Evolutionary conservation across 1,140 invertebrate species (phyloP), one percentile per base, ranked within the genome.

Genomic region (Drosophila fuyamai): DNA sequence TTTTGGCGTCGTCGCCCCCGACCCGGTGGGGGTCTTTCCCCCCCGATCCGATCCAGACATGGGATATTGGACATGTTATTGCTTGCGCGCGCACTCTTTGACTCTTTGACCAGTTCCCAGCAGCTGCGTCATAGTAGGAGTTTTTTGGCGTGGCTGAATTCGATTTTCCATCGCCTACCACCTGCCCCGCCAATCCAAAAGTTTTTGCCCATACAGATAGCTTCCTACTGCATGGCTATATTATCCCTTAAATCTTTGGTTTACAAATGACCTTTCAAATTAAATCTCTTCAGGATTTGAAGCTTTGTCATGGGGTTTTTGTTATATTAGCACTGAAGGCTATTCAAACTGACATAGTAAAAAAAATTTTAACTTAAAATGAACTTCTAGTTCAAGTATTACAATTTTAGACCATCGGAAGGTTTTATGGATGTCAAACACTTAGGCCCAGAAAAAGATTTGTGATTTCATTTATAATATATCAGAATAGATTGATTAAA

Each of bases 71-170:
- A 80, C 76, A 83, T 88, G 83, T 83, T 86, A 89, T 83, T 83
- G 79, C 83, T 88, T 88, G 83, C 83, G 83, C 83, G 83, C 83
- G 83, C 83, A 88, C 76, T 86, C 79, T 83, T 88, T 89, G 83
- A 83, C 65, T 68, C 61, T 66, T 67, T 65, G 65, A 68, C 65
- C 65, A 68, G 38, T 60, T 60, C 40, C 60, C 60, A 63, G 55
- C 29, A 56, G 86, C 84, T 88, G 84, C 84, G 84, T 88, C 84
- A 88, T 81, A 84, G 76, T 78, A 55, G 59, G 63, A 80, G 76
- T 80, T 79, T 62, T 71, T 81, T 68, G 48, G 57, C 66, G 58
- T 63, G 46, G 61, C 55, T 54, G 40, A 76, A 32, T 85, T 85
- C 81, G 81, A 84, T 80, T 81, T 84, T 86, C 59, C 47, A 23